phyloP scores from a whole-genome alignment of 1,140 invertebrate species.

The Drosophila rhopaloa region DNA sequence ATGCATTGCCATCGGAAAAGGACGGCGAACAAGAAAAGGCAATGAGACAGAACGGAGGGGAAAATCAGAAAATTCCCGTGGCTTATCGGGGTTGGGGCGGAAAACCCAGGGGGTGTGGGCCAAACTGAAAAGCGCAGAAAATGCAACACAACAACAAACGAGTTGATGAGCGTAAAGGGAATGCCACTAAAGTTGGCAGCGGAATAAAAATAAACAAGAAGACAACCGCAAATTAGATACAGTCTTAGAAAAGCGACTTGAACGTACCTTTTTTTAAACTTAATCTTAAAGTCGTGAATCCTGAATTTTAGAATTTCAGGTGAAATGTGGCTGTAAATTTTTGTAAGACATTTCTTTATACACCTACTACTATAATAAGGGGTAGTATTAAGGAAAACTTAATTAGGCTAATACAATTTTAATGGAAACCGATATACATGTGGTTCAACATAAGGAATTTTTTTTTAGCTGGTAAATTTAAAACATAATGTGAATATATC shows the following conservation, averaged over 20 bases:
- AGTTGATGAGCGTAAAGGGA: constrained; percentile 63
- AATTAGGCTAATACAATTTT: too few relatives aligned
- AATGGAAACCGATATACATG: too few relatives aligned
- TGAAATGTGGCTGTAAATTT: too few relatives aligned
- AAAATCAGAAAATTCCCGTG: constrained; percentile 9
- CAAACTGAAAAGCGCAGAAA: constrained; percentile 64
- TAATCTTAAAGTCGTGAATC: too few relatives aligned
- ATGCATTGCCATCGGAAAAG: constrained; percentile 54
- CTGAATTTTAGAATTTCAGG: too few relatives aligned
- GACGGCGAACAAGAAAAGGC: constrained; percentile 25
- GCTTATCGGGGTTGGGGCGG: neutral
- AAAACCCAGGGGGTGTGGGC: constrained; percentile 1
- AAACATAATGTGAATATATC: neutral
- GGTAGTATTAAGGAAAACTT: too few relatives aligned
- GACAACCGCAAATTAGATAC: constrained; percentile 2
- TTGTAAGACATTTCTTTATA: too few relatives aligned
- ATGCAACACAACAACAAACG: constrained; percentile 42
- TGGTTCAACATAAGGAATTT: too few relatives aligned
- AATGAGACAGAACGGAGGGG: constrained; percentile 49
- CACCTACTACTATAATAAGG: too few relatives aligned
- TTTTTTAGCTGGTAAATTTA: too few relatives aligned
- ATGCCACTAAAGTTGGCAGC: constrained; percentile 28
- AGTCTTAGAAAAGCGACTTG: neutral
- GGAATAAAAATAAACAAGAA: constrained; percentile 6
- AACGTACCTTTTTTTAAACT: neutral